Conservation (phyloP, 2,888 invertebrate genomes). For the Leucophenga montana region DNA sequence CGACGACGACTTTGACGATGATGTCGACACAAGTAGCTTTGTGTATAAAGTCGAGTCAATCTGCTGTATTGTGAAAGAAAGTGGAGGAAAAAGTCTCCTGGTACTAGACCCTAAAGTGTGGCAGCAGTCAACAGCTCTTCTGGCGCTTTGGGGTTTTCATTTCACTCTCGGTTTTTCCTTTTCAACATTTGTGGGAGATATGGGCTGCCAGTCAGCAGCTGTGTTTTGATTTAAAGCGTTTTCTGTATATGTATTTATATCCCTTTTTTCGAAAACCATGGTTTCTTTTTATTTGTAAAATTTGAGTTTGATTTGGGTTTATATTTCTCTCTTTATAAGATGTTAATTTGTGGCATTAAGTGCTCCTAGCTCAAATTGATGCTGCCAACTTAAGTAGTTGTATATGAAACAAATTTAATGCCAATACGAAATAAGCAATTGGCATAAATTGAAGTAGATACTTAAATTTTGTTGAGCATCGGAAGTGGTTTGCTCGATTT, state of each 20-base stretch:
- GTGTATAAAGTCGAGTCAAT: background rate
- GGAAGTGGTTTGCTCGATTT: no score
- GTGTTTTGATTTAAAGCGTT: background rate
- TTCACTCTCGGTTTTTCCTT: background rate
- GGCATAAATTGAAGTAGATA: no score
- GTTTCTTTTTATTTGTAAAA: slow-evolving; percentile 8
- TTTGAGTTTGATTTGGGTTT: slow-evolving; percentile 19
- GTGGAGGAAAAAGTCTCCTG: slow-evolving; percentile 1
- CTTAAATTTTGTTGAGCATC: no score
- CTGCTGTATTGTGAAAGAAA: background rate
- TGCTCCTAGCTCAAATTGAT: background rate
- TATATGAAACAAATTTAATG: no score
- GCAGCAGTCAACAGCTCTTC: background rate
- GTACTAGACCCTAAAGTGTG: slow-evolving; percentile 22
- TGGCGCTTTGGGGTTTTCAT: slow-evolving; percentile 1
- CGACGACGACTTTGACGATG: background rate
- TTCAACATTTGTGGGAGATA: background rate
- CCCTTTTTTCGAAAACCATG: background rate
- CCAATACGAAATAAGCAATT: no score
- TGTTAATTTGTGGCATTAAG: slow-evolving; percentile 6
- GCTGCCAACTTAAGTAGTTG: background rate
- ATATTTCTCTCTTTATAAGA: background rate
- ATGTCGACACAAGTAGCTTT: background rate
- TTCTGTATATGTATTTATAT: background rate
- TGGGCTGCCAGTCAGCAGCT: background rate